These are phyloP conservation scores for Pyrrhosoma nymphula DNA, from an alignment of 2,888 invertebrate genomes.

Conservation along the genomic window DNA sequence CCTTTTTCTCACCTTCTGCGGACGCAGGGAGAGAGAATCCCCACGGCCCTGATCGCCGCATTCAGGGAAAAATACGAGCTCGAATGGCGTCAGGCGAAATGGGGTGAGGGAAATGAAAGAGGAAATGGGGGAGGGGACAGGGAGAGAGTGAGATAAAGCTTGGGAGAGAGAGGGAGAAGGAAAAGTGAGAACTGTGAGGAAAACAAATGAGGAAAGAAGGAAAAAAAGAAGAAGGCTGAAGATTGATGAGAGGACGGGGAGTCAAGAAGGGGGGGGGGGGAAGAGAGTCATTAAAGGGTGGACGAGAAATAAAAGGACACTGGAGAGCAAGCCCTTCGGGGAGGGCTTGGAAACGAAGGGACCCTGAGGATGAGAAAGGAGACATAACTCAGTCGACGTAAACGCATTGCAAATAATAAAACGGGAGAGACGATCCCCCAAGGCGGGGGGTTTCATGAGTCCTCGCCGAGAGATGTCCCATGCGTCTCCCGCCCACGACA, in stretches of 20 bases:
- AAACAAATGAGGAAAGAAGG: not conserved
- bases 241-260: not conserved
- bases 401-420: constrained; percentile 24
- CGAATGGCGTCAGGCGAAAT: not conserved
- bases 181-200: not conserved
- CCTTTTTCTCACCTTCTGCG: not conserved
- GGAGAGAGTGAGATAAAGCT: not conserved
- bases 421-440: not conserved
- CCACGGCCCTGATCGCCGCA: not conserved
- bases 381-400: constrained; percentile 6
- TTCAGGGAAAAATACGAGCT: not conserved
- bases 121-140: not conserved
- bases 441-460: not conserved
- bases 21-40: no score
- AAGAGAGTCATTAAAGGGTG: not conserved
- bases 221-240: not conserved
- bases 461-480: constrained; percentile 10
- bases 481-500: not conserved
- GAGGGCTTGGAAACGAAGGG: not conserved
- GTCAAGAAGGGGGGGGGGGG: not conserved
- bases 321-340: not conserved
- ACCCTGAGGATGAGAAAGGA: not conserved
- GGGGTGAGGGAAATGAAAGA: not conserved
- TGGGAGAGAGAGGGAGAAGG: not conserved
- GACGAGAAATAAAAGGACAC: not conserved